phyloP scores from a whole-genome alignment of 2,797 vertebrate species.

The Alfaro cultratus region DNA sequence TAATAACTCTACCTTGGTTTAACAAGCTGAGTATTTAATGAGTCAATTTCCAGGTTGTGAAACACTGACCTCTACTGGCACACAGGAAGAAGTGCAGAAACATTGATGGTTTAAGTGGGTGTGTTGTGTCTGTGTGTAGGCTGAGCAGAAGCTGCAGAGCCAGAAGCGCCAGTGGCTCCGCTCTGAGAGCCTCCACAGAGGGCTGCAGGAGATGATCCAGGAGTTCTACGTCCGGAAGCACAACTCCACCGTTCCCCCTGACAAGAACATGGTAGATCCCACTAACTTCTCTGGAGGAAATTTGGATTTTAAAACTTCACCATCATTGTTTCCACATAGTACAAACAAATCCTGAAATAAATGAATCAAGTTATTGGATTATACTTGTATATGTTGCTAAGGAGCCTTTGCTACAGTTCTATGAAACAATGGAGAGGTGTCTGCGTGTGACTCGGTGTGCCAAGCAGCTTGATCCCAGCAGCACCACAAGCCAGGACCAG shows the following conservation, averaged over 20 bases:
- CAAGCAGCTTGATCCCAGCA: conserved; percentile 72
- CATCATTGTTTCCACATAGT: too few species aligned
- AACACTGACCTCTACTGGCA: not conserved
- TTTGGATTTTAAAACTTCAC: not conserved
- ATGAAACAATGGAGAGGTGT: conserved; percentile 82
- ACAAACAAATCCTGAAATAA: not conserved
- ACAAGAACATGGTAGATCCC: conserved; percentile 73
- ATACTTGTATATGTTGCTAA: not conserved
- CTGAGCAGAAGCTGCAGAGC: conserved; percentile 78
- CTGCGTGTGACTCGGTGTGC: conserved; percentile 82
- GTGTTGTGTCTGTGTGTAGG: conserved; percentile 63
- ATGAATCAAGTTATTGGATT: not conserved
- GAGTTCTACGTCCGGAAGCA: conserved; percentile 81
- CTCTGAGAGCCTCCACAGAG: conserved; percentile 78
- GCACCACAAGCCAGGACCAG: conserved; percentile 54
- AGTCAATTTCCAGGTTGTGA: not conserved
- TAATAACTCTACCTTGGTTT: not conserved
- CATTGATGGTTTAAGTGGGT: not conserved
- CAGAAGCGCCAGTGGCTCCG: conserved; percentile 82
- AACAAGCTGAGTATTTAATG: not conserved
- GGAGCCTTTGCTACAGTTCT: conserved; percentile 71
- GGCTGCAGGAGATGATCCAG: conserved; percentile 84
- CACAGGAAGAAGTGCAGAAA: not conserved
- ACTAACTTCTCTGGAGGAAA: not conserved
- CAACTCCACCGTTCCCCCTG: conserved; percentile 56